Evolutionary conservation across 1,140 invertebrate genomes (phyloP).

Genomic region (Ylistrum balloti): DNA sequence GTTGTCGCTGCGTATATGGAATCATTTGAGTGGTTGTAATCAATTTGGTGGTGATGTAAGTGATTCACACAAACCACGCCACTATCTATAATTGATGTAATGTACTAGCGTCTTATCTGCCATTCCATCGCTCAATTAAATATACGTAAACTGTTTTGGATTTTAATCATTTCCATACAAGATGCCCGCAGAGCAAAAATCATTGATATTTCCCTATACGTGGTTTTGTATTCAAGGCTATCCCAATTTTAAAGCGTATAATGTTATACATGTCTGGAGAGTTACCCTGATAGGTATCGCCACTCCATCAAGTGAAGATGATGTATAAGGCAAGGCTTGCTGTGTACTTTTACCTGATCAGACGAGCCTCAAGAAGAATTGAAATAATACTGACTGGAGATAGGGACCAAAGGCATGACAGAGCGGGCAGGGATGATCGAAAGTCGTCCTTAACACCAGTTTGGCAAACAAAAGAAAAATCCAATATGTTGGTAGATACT

Average conservation of each 20-base stretch:
- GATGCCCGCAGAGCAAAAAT: neutral
- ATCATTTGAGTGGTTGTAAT: neutral
- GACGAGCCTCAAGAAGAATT: neutral
- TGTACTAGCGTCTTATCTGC: neutral
- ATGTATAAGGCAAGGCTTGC: neutral
- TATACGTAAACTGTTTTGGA: neutral
- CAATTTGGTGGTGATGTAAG: neutral
- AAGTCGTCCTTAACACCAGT: too few species aligned
- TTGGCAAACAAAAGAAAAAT: too few species aligned
- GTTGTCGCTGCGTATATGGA: neutral
- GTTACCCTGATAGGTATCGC: neutral
- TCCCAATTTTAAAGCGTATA: neutral
- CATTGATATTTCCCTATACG: too few species aligned
- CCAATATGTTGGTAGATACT: too few species aligned
- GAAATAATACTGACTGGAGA: neutral
- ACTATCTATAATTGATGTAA: constrained; percentile 1
- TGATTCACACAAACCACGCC: neutral
- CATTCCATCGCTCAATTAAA: neutral
- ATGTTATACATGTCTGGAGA: neutral
- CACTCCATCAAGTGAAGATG: neutral
- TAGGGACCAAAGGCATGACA: neutral
- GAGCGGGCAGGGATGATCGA: neutral
- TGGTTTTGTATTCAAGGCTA: neutral
- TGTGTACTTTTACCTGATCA: neutral
- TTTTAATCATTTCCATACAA: neutral